Percentiles rank a stretch among this genome's conserved stretches.
Conservation (phyloP, 2,797 vertebrate genomes). For the Myiotriccus ornatus region DNA sequence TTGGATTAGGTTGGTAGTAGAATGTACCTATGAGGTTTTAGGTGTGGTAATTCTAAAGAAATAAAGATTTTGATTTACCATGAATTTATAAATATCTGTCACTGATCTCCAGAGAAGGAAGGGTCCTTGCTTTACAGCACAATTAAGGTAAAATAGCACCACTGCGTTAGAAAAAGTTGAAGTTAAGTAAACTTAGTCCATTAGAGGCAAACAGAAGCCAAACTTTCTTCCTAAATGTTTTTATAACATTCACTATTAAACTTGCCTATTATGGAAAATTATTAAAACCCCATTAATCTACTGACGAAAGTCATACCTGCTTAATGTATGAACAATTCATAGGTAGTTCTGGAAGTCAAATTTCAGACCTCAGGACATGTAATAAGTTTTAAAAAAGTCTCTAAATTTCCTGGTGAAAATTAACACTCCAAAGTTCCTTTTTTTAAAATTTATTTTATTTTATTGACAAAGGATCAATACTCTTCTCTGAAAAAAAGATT, state of each 20-base stretch:
- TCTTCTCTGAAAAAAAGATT: not conserved
- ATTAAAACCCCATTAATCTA: not conserved
- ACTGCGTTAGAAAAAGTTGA: not conserved
- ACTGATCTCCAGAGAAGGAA: not conserved
- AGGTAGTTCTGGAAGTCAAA: not conserved
- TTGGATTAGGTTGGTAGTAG: not conserved
- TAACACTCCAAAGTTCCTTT: not conserved
- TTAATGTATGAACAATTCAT: not conserved
- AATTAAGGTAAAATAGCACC: not conserved
- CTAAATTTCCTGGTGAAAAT: not conserved
- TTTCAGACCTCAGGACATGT: not conserved
- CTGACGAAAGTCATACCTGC: not conserved
- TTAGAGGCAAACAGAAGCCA: not conserved
- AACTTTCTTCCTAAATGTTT: not conserved
- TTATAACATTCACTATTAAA: not conserved
- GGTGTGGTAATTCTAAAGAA: not conserved
- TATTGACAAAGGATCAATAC: not conserved
- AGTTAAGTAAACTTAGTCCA: not conserved
- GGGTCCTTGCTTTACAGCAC: not conserved
- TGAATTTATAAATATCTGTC: not conserved
- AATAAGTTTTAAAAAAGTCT: not conserved
- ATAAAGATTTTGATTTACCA: not conserved
- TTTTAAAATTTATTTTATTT: not conserved
- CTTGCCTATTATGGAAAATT: not conserved
- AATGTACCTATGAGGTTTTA: not conserved